Evolutionary conservation across 2,113 vertebrate species (phyloP), one percentile per base, ranked within the genome.

Genomic region (Nothoprocta pentlandii): DNA sequence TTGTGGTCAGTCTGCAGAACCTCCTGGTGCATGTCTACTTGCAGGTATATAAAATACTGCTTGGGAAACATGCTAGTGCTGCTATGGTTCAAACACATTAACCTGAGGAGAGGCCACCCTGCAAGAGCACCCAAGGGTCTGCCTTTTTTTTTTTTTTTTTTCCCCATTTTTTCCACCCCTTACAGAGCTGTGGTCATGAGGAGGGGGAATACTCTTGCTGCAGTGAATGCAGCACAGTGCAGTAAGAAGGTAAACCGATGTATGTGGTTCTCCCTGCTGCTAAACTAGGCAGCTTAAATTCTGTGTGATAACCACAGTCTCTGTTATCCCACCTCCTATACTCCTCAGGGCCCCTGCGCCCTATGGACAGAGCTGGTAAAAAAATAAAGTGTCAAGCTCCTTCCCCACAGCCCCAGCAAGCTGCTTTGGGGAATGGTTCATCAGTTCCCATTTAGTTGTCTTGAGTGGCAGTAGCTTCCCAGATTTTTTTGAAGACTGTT

Each of bases 1-100:
- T 99, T 66, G 91, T 98, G 32, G 84, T 97, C n/a, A 98, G 98
- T 63, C 98, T 99, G 63, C 98, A 98, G 92, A 99, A 98, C 94
- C 98, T 99, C 73, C 92, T 99, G 90, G 97, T 99, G 80, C 98
- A 99, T 97, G 98, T 99, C 96, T 75, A 93, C 46, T 73, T 97
- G 71, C 86, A 95, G 94, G 94, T 94, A 95, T 70, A 25, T 81
- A 90, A 91, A 82, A 73, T 44, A 74, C 0, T 2, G 46, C 34
- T 80, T 90, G 51, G 82, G 69, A 49, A 92, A 58, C 20, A 8
- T 21, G 26, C 12, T 12, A 53, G 30, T 53, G n/a, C 22, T 56
- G 54, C 21, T 79, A 32, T 54, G 25, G 66, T 94, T 94, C 53
- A 80, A 82, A 84, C 70, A 64, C 20, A 30, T 36, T 58, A 77